phyloP scores from a whole-genome alignment of 2,888 invertebrate species.

The Mechanitis mazaeus region DNA sequence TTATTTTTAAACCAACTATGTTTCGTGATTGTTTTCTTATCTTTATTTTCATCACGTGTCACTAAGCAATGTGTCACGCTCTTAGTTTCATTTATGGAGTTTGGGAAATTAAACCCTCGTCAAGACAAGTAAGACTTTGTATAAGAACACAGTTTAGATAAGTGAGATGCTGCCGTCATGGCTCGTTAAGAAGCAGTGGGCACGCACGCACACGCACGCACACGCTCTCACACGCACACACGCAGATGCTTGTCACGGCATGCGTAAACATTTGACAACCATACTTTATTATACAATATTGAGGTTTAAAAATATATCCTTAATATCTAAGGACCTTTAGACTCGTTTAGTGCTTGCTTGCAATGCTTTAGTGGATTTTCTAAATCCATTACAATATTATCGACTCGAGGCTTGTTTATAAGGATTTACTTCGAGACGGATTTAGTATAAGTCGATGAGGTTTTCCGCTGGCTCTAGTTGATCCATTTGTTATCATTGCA shows the following conservation, averaged over 20 bases:
- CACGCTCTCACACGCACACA: background rate
- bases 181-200: conserved; percentile 9
- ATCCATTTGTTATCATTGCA: conserved; percentile 2
- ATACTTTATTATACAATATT: too few species aligned
- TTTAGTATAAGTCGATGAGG: conserved; percentile 10
- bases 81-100: background rate
- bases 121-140: conserved; percentile 1
- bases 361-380: background rate
- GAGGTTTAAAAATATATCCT: too few species aligned
- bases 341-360: background rate
- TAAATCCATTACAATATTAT: conserved; percentile 5
- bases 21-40: background rate
- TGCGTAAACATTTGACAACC: too few species aligned
- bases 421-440: conserved; percentile 9
- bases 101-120: conserved; percentile 6
- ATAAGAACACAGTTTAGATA: conserved; percentile 4
- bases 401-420: conserved; percentile 12
- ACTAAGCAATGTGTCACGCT: background rate
- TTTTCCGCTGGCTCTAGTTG: conserved; percentile 7
- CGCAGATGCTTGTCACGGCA: conserved; percentile 5
- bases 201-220: background rate
- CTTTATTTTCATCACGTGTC: conserved; percentile 2
- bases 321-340: too few species aligned
- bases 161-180: conserved; percentile 9
- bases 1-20: background rate